Evolutionary conservation across 2,113 vertebrate species (phyloP), one percentile per base, ranked within the genome.

Genomic region (Grallaria varia): DNA sequence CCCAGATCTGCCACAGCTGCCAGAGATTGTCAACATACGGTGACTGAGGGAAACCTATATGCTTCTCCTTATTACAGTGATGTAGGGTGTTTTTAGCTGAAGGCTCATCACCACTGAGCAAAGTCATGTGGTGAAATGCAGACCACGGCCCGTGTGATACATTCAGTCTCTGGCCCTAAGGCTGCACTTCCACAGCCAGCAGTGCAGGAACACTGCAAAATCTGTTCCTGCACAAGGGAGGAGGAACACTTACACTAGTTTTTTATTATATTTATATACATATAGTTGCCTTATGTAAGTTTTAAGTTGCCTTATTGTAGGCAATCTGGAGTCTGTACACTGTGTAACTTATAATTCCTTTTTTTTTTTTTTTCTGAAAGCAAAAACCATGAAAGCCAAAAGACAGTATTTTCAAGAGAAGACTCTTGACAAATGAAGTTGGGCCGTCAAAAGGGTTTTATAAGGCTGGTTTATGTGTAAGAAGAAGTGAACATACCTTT

Each of bases 201-300:
- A 73, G 19, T 4, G 5, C 1, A 3, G 52, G 37, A 92, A 31
- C 30, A 16, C 10, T 49, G 27, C 24, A 77, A 18, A 8, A 22
- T 11, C 11, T 50, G 12, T 16, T 74, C 37, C 75, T 49, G 50
- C 21, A 69, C 20, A 76, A 85, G 52, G 15, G 39, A 80, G 33
- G 22, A 53, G 35, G 12, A 68, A 30, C 0, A 2, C 1, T 52
- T 10, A 27, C 17, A 37, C 3, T 1, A 0, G 8, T 44, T 33
- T 14, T 53, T 76, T 80, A 28, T 63, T 40, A 19, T 62, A 62
- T 39, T 60, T 39, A 18, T 39, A 62, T 12, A 39, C 15, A 62
- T 5, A 62, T 14, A 3, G 6, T 28, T 63, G 27, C 10, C 30
- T 60, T 60, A 58, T 10, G 35, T n/a, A 80, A 59, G 8, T n/a